Evolutionary conservation across 2,797 vertebrate species (phyloP), one percentile per base, ranked within the genome.

Genomic region (Coregonus ussuriensis): DNA sequence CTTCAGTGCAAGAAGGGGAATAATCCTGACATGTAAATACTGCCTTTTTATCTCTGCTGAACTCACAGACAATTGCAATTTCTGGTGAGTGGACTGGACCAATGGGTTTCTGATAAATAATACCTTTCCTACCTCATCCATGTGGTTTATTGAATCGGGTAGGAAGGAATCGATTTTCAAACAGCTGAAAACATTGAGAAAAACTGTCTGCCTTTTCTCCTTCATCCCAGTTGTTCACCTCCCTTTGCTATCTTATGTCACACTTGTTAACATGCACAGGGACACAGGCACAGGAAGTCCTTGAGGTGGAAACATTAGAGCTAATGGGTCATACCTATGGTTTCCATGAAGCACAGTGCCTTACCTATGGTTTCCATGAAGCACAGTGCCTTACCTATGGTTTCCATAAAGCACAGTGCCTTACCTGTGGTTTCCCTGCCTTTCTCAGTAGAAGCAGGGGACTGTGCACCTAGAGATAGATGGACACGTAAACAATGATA

Each of bases 141-240:
- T 47, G 41, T 84, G 89, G 88, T 90, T 91, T 91, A 89, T 92
- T 90, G 89, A 87, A 92, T 88, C 79, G 84, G 31, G 85, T 88
- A 84, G 90, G 89, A 91, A 90, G 90, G 90, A 93, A 94, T 93
- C 88, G 89, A 91, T 93, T 95, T 93, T 91, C 86, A 89, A 92
- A 89, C 82, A 76, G 85, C 84, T 88, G 86, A 91, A 92, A 92
- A 87, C 92, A 91, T 86, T 89, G 89, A 81, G 82, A 85, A 89
- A 87, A 84, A 84, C 86, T 92, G 82, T 88, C 84, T 89, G 86
- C 88, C 91, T 84, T 84, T 65, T 65, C 1, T 52, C 53, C 29
- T 88, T 92, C 89, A 89, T 87, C 84, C 89, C 3, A 13, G 9
- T 21, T 13, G 54, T 53, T 59, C 18, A 31, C 35, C 2, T 31